These are phyloP conservation scores for Aquatica leii DNA, from an alignment of 2,888 invertebrate genomes.

Conservation along the genomic window DNA sequence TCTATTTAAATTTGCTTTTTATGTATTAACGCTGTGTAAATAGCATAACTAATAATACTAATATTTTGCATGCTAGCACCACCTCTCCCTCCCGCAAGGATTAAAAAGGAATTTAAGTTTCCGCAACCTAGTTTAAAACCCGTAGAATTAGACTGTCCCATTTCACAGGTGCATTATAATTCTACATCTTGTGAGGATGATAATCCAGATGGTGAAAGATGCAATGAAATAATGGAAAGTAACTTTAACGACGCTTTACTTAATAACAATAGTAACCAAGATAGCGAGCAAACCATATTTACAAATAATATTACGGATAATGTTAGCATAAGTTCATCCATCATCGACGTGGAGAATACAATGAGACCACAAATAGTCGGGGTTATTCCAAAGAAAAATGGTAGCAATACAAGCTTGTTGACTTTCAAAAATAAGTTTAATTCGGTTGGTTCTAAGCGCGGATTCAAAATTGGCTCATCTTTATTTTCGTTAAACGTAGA, in stretches of 20 bases:
- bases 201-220: constrained; percentile 7
- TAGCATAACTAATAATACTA: constrained; percentile 32
- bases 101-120: constrained; percentile 18
- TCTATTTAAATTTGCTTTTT: no score
- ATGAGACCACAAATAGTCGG: constrained; percentile 48
- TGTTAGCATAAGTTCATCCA: neutral
- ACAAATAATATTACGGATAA: neutral
- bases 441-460: constrained; percentile 47
- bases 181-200: constrained; percentile 8
- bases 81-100: constrained; percentile 35
- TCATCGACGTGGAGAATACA: neutral
- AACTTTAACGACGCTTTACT: constrained; percentile 1
- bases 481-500: constrained; percentile 37
- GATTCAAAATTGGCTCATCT: constrained; percentile 50
- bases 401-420: constrained; percentile 31
- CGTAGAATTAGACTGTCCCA: constrained; percentile 23
- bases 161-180: constrained; percentile 26
- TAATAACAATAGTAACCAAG: no score
- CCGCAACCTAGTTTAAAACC: constrained; percentile 27
- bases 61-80: constrained; percentile 55
- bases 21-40: constrained; percentile 3
- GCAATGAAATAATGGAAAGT: neutral
- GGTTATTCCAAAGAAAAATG: constrained; percentile 47
- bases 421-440: constrained; percentile 41
- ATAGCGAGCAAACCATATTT: constrained; percentile 5